Evolutionary conservation across 1,140 invertebrate genomes (phyloP).

Genomic region (Venturia canescens): DNA sequence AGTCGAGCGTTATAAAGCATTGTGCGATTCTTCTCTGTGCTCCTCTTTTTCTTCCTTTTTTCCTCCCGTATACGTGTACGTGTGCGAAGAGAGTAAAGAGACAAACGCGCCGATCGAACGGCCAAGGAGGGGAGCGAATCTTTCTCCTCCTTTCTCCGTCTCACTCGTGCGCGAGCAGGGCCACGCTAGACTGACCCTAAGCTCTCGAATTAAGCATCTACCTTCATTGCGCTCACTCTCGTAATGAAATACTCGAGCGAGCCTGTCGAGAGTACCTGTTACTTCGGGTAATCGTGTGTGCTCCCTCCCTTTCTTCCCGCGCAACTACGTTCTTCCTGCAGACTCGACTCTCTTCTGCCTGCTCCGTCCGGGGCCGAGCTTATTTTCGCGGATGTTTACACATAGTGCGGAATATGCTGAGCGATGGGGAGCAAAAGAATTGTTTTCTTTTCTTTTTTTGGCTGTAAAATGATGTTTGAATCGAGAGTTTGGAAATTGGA

Average conservation of each 20-base stretch:
- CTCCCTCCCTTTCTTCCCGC: conserved; percentile 33
- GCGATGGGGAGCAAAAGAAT: no score
- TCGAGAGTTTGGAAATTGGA: no score
- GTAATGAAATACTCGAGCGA: conserved; percentile 56
- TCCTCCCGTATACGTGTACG: background rate
- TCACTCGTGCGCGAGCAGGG: conserved; percentile 49
- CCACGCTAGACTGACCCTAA: conserved; percentile 76
- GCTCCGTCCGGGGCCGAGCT: background rate
- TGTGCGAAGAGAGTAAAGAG: conserved; percentile 32
- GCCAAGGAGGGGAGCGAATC: background rate
- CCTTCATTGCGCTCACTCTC: conserved; percentile 50
- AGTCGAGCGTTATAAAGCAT: conserved; percentile 49
- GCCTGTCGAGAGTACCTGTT: conserved; percentile 63
- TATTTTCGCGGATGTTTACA: no score
- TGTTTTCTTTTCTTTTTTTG: no score
- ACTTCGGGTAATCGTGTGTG: conserved; percentile 62
- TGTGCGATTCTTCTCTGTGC: conserved; percentile 45
- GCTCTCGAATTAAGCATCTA: conserved; percentile 71
- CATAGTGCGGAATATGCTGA: no score
- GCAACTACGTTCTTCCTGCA: background rate
- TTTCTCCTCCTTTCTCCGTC: background rate
- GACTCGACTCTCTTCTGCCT: conserved; percentile 40
- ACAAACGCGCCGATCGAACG: background rate
- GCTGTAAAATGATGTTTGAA: no score
- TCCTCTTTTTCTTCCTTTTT: conserved; percentile 23